A percentile compares a stretch with the other conserved stretches of the same genome.
phyloP scores from a whole-genome alignment of 2,113 vertebrate species.

The Bubalus kerabau region DNA sequence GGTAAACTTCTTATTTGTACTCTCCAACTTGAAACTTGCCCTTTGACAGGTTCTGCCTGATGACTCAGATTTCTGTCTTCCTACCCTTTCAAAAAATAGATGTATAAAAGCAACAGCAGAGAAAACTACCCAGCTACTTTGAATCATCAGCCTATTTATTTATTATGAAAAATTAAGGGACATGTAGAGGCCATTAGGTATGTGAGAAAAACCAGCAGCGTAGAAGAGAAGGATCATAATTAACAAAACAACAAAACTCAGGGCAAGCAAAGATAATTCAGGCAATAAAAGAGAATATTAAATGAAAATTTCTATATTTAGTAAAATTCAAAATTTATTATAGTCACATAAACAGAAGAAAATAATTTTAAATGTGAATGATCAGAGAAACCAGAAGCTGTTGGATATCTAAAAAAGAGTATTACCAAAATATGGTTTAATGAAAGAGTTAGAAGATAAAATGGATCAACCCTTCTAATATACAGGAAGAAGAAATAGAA shows the following conservation, averaged over 20 bases:
- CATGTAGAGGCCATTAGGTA: background rate
- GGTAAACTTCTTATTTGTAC: background rate
- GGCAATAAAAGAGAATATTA: background rate
- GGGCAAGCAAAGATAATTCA: background rate
- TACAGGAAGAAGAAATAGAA: background rate
- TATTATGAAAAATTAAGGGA: background rate
- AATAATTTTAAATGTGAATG: background rate
- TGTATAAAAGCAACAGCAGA: background rate
- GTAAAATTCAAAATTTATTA: background rate
- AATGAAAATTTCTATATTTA: background rate
- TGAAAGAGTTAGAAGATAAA: background rate
- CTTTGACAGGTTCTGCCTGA: background rate
- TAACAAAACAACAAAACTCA: background rate
- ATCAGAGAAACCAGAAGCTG: background rate
- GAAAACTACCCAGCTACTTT: background rate
- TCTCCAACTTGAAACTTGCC: background rate
- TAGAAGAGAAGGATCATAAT: background rate
- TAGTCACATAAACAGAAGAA: background rate
- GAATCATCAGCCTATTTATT: background rate
- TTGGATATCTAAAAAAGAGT: background rate
- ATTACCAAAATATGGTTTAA: background rate
- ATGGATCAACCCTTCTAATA: background rate
- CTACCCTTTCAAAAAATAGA: background rate
- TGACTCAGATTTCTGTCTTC: background rate
- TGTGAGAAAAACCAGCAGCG: background rate